Conservation (phyloP, 2,797 vertebrate species). For the Graptemys geographica region DNA sequence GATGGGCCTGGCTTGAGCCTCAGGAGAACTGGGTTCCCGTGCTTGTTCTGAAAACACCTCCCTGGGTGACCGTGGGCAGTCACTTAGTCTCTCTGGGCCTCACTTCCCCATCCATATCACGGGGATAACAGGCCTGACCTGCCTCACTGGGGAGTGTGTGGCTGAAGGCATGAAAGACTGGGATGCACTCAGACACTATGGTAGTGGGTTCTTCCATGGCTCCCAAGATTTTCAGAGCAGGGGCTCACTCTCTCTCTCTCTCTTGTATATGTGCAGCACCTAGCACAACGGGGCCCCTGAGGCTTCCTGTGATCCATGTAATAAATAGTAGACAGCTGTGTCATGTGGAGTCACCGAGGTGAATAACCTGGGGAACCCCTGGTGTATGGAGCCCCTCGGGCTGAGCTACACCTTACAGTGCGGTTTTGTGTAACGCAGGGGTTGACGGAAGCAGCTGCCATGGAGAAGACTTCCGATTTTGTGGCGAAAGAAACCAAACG, state of each 20-base stretch:
- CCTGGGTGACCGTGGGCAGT: background rate
- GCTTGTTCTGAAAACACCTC: background rate
- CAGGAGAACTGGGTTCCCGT: background rate
- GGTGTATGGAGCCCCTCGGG: rapidly evolving
- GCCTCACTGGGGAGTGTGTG: background rate
- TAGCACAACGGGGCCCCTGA: rapidly evolving
- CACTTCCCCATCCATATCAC: background rate
- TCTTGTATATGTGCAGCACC: rapidly evolving
- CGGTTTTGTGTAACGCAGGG: background rate
- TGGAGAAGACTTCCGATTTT: conserved; percentile 79
- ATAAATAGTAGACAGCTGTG: background rate
- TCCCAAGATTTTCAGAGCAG: background rate
- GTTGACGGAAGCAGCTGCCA: background rate
- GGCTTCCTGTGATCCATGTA: rapidly evolving
- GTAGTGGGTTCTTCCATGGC: background rate
- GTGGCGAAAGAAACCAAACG: conserved; percentile 78
- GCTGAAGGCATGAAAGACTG: too few relatives aligned
- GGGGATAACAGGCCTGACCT: background rate
- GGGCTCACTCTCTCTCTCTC: too few relatives aligned
- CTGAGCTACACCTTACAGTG: rapidly evolving
- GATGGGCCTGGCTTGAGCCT: background rate
- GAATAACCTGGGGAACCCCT: background rate
- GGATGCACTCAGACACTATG: background rate
- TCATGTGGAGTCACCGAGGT: rapidly evolving
- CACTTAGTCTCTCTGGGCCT: background rate